A percentile compares a stretch with the other conserved stretches of the same genome.
Evolutionary conservation across 2,888 invertebrate genomes (phyloP).

Genomic region (Leucania comma): DNA sequence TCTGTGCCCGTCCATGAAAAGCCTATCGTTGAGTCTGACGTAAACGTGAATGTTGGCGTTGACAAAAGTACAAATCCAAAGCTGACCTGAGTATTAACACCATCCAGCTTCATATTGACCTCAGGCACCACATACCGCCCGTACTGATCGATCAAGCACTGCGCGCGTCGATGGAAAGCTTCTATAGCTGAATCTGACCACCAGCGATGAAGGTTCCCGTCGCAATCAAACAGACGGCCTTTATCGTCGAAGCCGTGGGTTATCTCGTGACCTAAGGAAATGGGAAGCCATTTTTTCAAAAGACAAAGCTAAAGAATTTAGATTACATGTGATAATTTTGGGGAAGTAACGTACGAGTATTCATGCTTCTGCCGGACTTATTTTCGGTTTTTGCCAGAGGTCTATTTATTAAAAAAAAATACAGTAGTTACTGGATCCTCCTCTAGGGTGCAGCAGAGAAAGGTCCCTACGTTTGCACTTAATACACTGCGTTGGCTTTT

Average conservation of each 20-base stretch:
- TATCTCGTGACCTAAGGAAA: conserved; percentile 93
- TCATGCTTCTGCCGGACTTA: not conserved
- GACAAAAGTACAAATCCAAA: too few species aligned
- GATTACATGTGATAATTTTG: not conserved
- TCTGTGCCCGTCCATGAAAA: too few species aligned
- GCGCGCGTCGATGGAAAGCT: conserved; percentile 94
- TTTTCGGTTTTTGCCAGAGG: not conserved
- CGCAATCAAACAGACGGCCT: conserved; percentile 97
- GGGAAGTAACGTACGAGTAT: not conserved
- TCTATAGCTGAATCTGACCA: conserved; percentile 95
- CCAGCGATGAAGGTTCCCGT: conserved; percentile 97
- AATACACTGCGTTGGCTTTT: too few species aligned
- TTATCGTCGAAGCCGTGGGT: conserved; percentile 98
- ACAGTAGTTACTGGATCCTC: not conserved
- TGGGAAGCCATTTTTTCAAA: not conserved
- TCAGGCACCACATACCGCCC: conserved; percentile 95
- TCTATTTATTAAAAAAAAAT: too few species aligned
- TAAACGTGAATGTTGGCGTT: too few species aligned
- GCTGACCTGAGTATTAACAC: conserved; percentile 95
- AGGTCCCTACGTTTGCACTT: not conserved
- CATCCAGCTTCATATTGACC: conserved; percentile 94
- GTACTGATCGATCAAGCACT: conserved; percentile 97
- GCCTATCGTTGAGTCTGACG: too few species aligned
- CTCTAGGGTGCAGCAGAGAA: not conserved
- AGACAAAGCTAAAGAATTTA: not conserved